Evolutionary conservation across 1,140 invertebrate species (phyloP), one percentile per base, ranked within the genome.

Genomic region (Aphidius ervi): DNA sequence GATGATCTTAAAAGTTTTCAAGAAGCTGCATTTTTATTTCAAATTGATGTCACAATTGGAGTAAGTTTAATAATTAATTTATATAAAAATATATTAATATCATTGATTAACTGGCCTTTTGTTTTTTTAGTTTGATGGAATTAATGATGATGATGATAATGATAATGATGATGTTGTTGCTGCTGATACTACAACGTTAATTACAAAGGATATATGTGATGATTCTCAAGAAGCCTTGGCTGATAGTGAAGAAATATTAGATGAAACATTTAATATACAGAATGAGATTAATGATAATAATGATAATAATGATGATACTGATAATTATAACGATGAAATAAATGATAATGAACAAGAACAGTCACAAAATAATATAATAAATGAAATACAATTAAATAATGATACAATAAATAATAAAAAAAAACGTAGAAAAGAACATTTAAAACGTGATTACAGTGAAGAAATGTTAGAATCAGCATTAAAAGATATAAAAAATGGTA

Each of bases 41-140:
- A 80, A 70, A 83, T 85, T 47, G 73, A 74, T 63, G 82, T 82
- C 20, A 67, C 84, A 9, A 78, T 80, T 58, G 81, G 84, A 62
- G 82, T 85, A 66, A 40, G 49, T 20, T 43, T 47, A 48, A 31
- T 31, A 0, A 16, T 16, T 16, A 16, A 16, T 16, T 16, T 16
- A 16, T 16, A 16, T 16, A 16, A 16, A 16, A 16, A 16, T 16
- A 16, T 16, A 16, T 16, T 16, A 16, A 16, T 16, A 16, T 16
- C 16, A 16, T 16, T 16, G 16, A 16, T 16, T 16, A 16, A 16
- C 16, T 16, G 16, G 16, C 16, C 16, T 16, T 16, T 16, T 16
- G 16, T 16, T 16, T 16, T 16, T 16, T 16, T 31, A 31, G 23
- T 1, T 31, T 31, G 23, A 31, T 31, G 16, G 1, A 16, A 16